phyloP scores from a whole-genome alignment of 2,888 invertebrate species.

The Torymus tubicola region DNA sequence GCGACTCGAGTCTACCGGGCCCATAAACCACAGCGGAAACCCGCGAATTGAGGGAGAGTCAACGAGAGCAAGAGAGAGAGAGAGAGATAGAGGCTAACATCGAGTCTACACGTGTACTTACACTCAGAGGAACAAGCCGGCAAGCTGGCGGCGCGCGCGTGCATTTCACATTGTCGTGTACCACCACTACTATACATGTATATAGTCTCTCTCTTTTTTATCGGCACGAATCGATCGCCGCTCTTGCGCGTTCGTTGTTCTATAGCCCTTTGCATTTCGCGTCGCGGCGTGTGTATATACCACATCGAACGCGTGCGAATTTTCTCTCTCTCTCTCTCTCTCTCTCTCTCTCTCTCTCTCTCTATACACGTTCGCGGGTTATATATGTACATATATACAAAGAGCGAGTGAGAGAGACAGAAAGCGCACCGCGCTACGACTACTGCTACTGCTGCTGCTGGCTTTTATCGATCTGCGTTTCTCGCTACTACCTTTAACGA shows the following conservation, averaged over 20 bases:
- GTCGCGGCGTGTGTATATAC: not conserved
- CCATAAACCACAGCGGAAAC: too few relatives aligned
- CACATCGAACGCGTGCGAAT: conserved; percentile 35
- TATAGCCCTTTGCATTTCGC: conserved; percentile 31
- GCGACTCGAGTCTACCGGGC: too few relatives aligned
- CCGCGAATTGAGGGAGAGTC: too few relatives aligned
- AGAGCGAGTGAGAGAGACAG: not conserved
- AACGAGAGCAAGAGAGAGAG: too few relatives aligned
- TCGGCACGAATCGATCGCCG: conserved; percentile 41
- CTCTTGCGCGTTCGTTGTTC: not conserved
- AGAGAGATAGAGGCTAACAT: too few relatives aligned
- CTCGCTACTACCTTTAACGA: conserved; percentile 47
- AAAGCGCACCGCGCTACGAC: too few relatives aligned
- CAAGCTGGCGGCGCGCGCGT: not conserved
- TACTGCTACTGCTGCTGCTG: conserved; percentile 6
- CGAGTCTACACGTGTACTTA: not conserved
- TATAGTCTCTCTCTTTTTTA: conserved; percentile 1
- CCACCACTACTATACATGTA: not conserved
- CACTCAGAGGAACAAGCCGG: not conserved
- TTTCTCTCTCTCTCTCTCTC: conserved; percentile 2
- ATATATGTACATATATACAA: not conserved
- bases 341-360: not conserved
- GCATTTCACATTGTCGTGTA: not conserved
- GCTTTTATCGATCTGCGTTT: conserved; percentile 53
- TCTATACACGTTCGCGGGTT: not conserved